Evolutionary conservation across 2,113 vertebrate genomes (phyloP).

Genomic region (Nerophis lumbriciformis): DNA sequence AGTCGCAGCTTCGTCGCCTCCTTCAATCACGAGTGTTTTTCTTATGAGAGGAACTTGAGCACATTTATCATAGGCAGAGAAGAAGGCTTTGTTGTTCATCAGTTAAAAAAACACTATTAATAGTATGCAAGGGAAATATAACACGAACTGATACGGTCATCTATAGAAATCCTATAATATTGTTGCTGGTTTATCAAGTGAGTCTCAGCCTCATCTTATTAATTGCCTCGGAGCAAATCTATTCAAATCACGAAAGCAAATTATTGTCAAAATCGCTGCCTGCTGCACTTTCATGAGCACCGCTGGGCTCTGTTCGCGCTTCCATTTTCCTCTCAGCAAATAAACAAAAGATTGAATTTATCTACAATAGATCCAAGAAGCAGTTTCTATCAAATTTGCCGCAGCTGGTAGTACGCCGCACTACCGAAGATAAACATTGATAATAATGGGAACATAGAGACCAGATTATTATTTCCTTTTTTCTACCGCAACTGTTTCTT

Average conservation of each 20-base stretch:
- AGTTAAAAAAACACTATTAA: slow-evolving; percentile 13
- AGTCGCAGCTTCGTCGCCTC: slow-evolving; percentile 11
- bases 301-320: slow-evolving; percentile 36
- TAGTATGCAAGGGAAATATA: slow-evolving; percentile 26
- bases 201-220: slow-evolving; percentile 62
- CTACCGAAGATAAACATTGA: slow-evolving; percentile 33
- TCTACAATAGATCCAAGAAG: slow-evolving; percentile 52
- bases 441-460: slow-evolving; percentile 53
- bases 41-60: slow-evolving; percentile 13
- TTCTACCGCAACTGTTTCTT: background rate
- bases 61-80: background rate
- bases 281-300: slow-evolving; percentile 59
- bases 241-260: slow-evolving; percentile 67
- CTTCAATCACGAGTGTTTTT: slow-evolving; percentile 36
- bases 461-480: slow-evolving; percentile 11
- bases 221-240: slow-evolving; percentile 63
- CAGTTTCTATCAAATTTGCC: slow-evolving; percentile 57
- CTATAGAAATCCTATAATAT: slow-evolving; percentile 23
- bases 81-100: slow-evolving; percentile 4
- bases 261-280: slow-evolving; percentile 61
- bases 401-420: slow-evolving; percentile 37
- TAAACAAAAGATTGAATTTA: slow-evolving; percentile 63
- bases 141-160: slow-evolving; percentile 13
- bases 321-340: slow-evolving; percentile 42
- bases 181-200: slow-evolving; percentile 52